These are phyloP conservation scores for Drosophila kambysellisi DNA, from an alignment of 2,888 invertebrate species.

Conservation along the genomic window DNA sequence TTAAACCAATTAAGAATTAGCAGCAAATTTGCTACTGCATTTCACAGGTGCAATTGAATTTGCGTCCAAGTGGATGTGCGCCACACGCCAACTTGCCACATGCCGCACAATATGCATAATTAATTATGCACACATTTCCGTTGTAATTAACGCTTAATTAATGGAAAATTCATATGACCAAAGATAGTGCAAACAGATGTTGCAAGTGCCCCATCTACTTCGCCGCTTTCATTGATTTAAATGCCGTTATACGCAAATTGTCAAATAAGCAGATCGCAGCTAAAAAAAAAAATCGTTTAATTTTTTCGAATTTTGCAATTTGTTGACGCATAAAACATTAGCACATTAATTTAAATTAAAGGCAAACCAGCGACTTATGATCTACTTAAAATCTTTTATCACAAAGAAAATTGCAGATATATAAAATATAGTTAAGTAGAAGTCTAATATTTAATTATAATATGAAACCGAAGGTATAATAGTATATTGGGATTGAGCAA, in stretches of 20 bases:
- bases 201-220: conserved; percentile 32
- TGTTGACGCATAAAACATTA: conserved; percentile 4
- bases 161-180: conserved; percentile 60
- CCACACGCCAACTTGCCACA: conserved; percentile 23
- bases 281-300: background rate
- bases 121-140: conserved; percentile 61
- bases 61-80: conserved; percentile 35
- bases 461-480: too few relatives aligned
- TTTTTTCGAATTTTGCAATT: conserved; percentile 6
- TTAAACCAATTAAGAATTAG: conserved; percentile 12
- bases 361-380: background rate
- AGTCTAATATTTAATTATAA: background rate
- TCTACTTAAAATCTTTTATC: background rate
- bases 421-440: background rate
- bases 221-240: conserved; percentile 62
- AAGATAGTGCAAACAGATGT: conserved; percentile 59
- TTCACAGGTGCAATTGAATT: conserved; percentile 35
- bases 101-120: conserved; percentile 60
- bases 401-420: background rate
- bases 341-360: background rate
- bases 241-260: conserved; percentile 68
- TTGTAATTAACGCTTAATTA: conserved; percentile 74
- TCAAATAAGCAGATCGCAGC: background rate
- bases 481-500: too few relatives aligned
- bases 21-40: background rate